Base-by-base conservation (phyloP, 2,888 invertebrate species). In the Drosophila subsilvestris region DNA sequence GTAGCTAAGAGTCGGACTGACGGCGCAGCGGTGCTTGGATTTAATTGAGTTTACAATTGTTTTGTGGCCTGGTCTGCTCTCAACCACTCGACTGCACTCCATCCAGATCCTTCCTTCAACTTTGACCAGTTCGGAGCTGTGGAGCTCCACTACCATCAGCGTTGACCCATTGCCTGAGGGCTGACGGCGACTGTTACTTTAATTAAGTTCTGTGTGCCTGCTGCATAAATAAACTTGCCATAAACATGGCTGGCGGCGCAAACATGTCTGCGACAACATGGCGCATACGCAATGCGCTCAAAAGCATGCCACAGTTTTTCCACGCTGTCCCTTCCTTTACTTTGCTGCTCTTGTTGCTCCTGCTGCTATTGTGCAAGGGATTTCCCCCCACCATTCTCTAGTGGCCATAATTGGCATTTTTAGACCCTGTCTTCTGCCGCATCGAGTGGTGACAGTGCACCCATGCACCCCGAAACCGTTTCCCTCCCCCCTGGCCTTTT, bases 1-100 rank as follows among this genome's bases (percentile, higher is more conserved):
- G 74, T 71, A 79, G 80, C 73, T 79, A 76, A 82, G 82, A 63
- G 72, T 47, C 66, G 48, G 51, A 45, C 51, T 63, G 50, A 67
- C 73, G 85, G 58, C 77, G 74, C 83, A 75, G 63, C 75, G 86
- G 78, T 76, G 84, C 88, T 82, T 88, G 80, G 84, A 83, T 85
- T 85, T 85, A 85, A 85, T 85, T 88, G 88, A 88, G 85, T 85
- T 85, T 86, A 79, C 88, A 85, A 88, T 85, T 88, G 86, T 83
- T 85, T 78, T 85, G 88, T 69, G 80, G 85, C 80, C 73, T 59
- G 37, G 37, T 2, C 48, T 27, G 70, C 68, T 75, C 55, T 56
- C 50, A 68, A 73, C 50, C 53, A 37, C 32, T 48, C 50, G 37
- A 32, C 32, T 32, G 6, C 51, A 32, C 60, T 42, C 50, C 50